Evolutionary conservation across 2,888 invertebrate species (phyloP), one percentile per base, ranked within the genome.

Genomic region (Molanna angustata): DNA sequence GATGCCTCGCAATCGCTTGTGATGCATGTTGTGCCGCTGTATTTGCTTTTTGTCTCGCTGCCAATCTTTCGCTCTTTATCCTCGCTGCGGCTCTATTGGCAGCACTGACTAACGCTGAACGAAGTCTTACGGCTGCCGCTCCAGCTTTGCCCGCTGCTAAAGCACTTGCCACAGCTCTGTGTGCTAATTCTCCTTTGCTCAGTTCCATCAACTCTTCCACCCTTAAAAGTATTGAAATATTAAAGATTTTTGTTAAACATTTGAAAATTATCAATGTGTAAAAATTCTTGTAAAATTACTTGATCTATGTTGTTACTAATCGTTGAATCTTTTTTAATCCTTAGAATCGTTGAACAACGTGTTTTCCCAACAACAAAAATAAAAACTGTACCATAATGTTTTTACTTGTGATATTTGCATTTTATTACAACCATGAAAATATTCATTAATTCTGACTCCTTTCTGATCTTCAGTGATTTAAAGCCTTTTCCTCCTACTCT

Each of bases 1-100:
- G 91, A 65, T 91, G 91, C 11, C 91, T 76, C 59, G 84, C 82
- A 17, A 91, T 81, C 1, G 86, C 79, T 3, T 74, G 54, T 1
- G 54, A 37, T 1, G 58, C 42, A 13, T 49, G 46, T 13, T 54
- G 54, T 7, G 56, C 52, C 4, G 52, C 46, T n/a, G 46, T 35
- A 7, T 51, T 49, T 1, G 52, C 54, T 22, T 51, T 51, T 31
- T 56, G 56, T 16, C 43, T 40, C 1, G 56, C 51, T 6, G 54
- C 43, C 9, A 43, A 33, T 40, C 53, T 52, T 19, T 45, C 52
- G 13, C 32, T 47, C 20, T 49, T 35, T 4, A 59, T 32, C 11
- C 52, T 35, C 2, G 49, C 44, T n/a, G 35, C 52, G 4, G 56
- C 50, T 13, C 48, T 32, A 19, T 49, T 46, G 2, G 56, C 59